Conservation (phyloP, 2,888 invertebrate species). For the Branchinecta sandiegonensis region DNA sequence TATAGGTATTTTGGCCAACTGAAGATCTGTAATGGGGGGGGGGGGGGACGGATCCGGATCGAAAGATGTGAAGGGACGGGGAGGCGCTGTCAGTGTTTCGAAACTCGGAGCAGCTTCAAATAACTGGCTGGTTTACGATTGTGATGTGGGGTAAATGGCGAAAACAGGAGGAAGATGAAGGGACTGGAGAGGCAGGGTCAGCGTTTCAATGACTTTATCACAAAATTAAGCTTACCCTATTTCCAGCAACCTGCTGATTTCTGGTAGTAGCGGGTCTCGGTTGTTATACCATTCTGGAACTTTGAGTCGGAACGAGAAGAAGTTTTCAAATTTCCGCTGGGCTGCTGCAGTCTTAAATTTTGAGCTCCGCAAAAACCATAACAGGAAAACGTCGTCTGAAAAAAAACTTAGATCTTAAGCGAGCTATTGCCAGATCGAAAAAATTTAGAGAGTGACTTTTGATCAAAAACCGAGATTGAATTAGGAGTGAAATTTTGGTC, state of each 20-base stretch:
- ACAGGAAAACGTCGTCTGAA: not conserved
- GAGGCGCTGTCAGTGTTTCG: too few relatives aligned
- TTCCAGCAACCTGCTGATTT: conserved; percentile 43
- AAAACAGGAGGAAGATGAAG: not conserved
- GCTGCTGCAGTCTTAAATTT: conserved; percentile 29
- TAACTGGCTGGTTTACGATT: too few relatives aligned
- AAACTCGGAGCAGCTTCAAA: too few relatives aligned
- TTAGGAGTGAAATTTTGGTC: too few relatives aligned
- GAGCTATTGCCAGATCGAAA: too few relatives aligned
- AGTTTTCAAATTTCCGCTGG: conserved; percentile 44
- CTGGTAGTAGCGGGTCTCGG: conserved; percentile 43
- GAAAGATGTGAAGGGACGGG: too few relatives aligned
- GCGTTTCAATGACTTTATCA: not conserved
- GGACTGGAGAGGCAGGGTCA: not conserved
- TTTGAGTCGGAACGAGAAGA: conserved; percentile 42
- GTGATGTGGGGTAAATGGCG: not conserved
- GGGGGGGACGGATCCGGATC: too few relatives aligned
- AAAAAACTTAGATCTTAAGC: not conserved
- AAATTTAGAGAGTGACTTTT: too few relatives aligned
- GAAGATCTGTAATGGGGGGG: too few relatives aligned
- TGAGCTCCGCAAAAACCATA: conserved; percentile 8
- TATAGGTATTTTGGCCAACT: too few relatives aligned
- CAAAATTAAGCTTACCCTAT: conserved; percentile 36
- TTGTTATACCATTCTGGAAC: conserved; percentile 47
- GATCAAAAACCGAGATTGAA: too few relatives aligned